Evolutionary conservation across 1,140 invertebrate genomes (phyloP).

Genomic region (Lordiphosa collinella): DNA sequence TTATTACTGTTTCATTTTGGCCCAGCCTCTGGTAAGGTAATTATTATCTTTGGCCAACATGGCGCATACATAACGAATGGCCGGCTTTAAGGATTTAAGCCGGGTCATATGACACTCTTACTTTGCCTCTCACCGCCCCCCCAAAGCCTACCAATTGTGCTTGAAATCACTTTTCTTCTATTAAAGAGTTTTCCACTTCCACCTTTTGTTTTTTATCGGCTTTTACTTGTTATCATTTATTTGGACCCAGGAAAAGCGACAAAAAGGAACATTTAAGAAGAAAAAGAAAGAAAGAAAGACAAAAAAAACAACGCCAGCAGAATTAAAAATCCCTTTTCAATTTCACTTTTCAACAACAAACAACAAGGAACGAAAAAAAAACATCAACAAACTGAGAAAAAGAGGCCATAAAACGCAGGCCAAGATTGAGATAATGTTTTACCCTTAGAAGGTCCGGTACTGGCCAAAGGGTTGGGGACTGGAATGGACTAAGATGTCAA

Average conservation of each 20-base stretch:
- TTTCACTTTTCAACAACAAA: conserved; percentile 16
- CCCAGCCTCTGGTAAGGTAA: conserved; percentile 35
- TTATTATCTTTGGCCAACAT: conserved; percentile 56
- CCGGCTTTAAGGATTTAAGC: conserved; percentile 44
- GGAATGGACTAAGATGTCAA: conserved; percentile 3
- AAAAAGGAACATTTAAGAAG: conserved; percentile 7
- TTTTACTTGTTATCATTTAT: conserved; percentile 10
- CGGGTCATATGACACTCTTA: conserved; percentile 38
- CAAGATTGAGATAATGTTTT: conserved; percentile 10
- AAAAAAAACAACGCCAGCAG: not conserved
- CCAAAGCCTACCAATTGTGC: conserved; percentile 21
- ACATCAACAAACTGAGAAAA: not conserved
- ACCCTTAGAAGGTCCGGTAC: not conserved
- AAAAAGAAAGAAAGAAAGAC: not conserved
- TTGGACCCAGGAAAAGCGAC: conserved; percentile 5
- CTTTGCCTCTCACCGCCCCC: not conserved
- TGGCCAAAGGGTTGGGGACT: conserved; percentile 5
- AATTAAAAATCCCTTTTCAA: conserved; percentile 19
- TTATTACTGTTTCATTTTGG: conserved; percentile 40
- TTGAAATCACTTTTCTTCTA: conserved; percentile 27
- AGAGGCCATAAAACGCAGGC: conserved; percentile 8
- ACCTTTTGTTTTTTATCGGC: conserved; percentile 1
- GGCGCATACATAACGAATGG: conserved; percentile 59
- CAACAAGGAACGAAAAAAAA: not conserved
- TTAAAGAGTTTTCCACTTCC: conserved; percentile 10